Evolutionary conservation across 2,113 vertebrate genomes (phyloP), one percentile per base, ranked within the genome.

Genomic region (Onychostoma macrolepis): DNA sequence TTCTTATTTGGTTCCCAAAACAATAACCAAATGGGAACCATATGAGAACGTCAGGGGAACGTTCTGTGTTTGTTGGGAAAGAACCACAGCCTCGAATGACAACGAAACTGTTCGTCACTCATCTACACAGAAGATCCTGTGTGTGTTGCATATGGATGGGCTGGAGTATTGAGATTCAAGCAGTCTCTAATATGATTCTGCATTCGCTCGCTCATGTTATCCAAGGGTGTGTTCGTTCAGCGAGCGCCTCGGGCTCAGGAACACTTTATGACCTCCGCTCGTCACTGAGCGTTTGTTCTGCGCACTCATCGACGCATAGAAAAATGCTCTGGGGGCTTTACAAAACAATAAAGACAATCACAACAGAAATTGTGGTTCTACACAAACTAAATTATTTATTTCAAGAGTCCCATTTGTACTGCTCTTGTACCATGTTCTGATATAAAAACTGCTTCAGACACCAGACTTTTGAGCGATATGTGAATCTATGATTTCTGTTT

Each of bases 231-330:
- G 21, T 58, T 41, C 7, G n/a, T 43, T 43, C 56, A 5, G 24
- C 4, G 9, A 43, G n/a, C 0, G 79, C 58, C 36, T 26, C 56
- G 24, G 79, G 79, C 36, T 65, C 79, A 65, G 58, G n/a, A 81
- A 19, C 36, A 0, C 58, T 43, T 65, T 28, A 43, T 63, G 36
- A 81, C 63, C 36, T 65, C 58, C 0, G 15, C 3, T 6, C 15
- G 53, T 80, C 33, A 80, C 33, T 41, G 33, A 80, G 33, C 6
- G 36, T 80, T 80, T 61, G 78, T 80, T 61, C 21, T 30, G 6
- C 24, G 0, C 38, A 11, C 58, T 81, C 9, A 24, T 38, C 30
- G n/a, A 38, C 28, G 4, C 24, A 21, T 28, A 11, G 43, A 65
- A 33, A 81, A 63, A 13, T 63, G 38, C 79, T 81, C 33, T 6